Percentiles rank a stretch among this genome's conserved stretches.
Evolutionary conservation across 2,113 vertebrate species (phyloP).

Genomic region (Rhabdornis inornatus): DNA sequence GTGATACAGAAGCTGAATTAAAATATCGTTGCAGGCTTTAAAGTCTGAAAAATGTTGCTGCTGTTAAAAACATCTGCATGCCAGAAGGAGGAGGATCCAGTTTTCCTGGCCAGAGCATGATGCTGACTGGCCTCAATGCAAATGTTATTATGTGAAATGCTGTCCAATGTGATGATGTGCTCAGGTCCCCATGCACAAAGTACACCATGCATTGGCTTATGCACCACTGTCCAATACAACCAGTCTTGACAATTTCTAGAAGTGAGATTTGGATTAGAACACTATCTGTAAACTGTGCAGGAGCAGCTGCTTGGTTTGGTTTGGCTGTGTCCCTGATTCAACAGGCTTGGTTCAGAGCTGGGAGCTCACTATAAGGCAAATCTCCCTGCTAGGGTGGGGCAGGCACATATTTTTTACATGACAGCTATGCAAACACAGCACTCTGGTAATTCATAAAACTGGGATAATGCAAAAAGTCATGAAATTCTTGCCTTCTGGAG

Average conservation of each 20-base stretch:
- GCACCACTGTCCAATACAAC: background rate
- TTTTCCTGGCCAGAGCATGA: background rate
- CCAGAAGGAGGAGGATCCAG: background rate
- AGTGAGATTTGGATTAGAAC: background rate
- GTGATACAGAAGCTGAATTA: background rate
- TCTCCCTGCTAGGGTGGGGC: background rate
- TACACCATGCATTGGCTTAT: background rate
- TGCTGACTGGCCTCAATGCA: background rate
- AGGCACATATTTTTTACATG: background rate
- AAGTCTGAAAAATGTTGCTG: background rate
- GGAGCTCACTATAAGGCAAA: background rate
- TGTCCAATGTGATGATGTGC: background rate
- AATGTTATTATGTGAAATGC: background rate
- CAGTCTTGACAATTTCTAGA: background rate
- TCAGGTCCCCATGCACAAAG: rapidly evolving
- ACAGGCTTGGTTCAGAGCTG: background rate
- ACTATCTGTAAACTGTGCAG: rapidly evolving
- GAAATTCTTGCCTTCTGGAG: conserved; percentile 4
- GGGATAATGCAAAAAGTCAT: background rate
- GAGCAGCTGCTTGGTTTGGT: background rate
- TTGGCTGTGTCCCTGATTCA: background rate
- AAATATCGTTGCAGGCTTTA: background rate
- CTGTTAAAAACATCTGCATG: background rate
- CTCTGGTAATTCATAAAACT: background rate
- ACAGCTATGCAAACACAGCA: background rate